Evolutionary conservation across 2,797 vertebrate genomes (phyloP).

Genomic region (Phrynocephalus guinanensis): DNA sequence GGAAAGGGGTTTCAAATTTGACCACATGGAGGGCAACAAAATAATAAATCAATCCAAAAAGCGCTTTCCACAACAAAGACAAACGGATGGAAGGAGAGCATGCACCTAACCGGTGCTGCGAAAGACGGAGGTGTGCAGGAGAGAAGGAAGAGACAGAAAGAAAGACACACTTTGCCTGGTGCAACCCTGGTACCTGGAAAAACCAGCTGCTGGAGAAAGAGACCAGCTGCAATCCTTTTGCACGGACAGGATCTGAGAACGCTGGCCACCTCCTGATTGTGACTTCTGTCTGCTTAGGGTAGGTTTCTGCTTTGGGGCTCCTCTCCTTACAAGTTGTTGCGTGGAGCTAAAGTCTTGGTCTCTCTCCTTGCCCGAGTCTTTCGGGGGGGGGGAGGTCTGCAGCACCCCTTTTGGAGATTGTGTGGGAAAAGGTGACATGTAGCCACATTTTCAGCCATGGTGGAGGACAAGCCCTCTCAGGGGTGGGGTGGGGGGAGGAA

Average conservation of each 20-base stretch:
- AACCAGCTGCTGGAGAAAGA: conserved; percentile 77
- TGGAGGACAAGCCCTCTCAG: conserved; percentile 67
- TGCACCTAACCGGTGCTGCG: conserved; percentile 65
- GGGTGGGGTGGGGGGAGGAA: conserved; percentile 25
- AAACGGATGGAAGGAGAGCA: conserved; percentile 72
- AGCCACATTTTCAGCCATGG: conserved; percentile 66
- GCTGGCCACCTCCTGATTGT: conserved; percentile 77
- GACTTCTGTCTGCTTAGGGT: conserved; percentile 57
- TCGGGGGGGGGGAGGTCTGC: conserved; percentile 60
- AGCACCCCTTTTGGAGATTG: conserved; percentile 72
- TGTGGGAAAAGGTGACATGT: conserved; percentile 56
- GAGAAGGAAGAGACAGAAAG: conserved; percentile 49
- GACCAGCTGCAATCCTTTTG: conserved; percentile 73
- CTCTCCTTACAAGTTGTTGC: conserved; percentile 68
- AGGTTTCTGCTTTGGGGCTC: conserved; percentile 59
- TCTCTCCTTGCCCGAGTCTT: conserved; percentile 70
- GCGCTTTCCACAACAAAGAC: conserved; percentile 63
- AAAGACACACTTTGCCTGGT: conserved; percentile 76
- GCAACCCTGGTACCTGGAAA: conserved; percentile 80
- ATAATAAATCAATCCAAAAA: not conserved
- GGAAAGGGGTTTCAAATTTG: conserved; percentile 20
- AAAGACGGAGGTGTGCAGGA: conserved; percentile 60
- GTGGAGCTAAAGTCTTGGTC: conserved; percentile 71
- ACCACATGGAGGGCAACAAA: conserved; percentile 58
- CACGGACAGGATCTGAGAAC: conserved; percentile 72